A percentile compares a stretch with the other conserved stretches of the same genome.
phyloP scores from a whole-genome alignment of 2,797 vertebrate species.

The Tadarida brasiliensis region DNA sequence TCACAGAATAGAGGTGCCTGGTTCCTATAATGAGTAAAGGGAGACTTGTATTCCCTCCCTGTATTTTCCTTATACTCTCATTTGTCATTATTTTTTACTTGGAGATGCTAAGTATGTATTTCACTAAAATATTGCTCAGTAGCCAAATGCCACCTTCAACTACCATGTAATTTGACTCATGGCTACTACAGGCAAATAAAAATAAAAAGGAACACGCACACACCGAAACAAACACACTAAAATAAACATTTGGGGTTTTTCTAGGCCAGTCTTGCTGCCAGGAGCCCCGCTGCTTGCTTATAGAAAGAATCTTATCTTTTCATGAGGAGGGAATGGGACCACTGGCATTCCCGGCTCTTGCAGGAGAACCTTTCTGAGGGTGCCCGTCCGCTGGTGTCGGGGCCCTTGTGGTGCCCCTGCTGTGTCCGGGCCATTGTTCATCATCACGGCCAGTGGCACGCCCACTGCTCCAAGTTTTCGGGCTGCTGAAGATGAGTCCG shows the following conservation, averaged over 20 bases:
- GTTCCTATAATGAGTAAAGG: constrained; percentile 5
- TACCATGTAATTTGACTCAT: constrained; percentile 54
- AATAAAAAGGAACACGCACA: not conserved
- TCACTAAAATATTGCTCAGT: not conserved
- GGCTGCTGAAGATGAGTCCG: not conserved
- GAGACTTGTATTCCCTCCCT: not conserved
- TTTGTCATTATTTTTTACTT: constrained; percentile 9
- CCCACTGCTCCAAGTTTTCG: not conserved
- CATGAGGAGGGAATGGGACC: not conserved
- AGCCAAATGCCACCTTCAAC: not conserved
- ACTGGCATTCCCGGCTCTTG: constrained; percentile 60
- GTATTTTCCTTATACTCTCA: not conserved
- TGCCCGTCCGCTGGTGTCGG: not conserved
- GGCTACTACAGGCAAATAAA: not conserved
- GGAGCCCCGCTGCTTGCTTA: not conserved
- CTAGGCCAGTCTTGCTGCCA: not conserved
- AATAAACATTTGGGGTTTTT: constrained; percentile 30
- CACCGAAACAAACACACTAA: not conserved
- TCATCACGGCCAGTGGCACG: not conserved
- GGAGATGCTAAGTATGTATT: constrained; percentile 39
- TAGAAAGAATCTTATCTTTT: constrained; percentile 60
- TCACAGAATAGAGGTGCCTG: not conserved
- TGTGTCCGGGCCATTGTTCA: not conserved
- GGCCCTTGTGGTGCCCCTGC: accelerated
- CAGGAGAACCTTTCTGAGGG: constrained; percentile 42